A percentile compares a stretch with the other conserved stretches of the same genome.
Conservation (phyloP, 2,797 vertebrate genomes). For the Sebastes dallii region DNA sequence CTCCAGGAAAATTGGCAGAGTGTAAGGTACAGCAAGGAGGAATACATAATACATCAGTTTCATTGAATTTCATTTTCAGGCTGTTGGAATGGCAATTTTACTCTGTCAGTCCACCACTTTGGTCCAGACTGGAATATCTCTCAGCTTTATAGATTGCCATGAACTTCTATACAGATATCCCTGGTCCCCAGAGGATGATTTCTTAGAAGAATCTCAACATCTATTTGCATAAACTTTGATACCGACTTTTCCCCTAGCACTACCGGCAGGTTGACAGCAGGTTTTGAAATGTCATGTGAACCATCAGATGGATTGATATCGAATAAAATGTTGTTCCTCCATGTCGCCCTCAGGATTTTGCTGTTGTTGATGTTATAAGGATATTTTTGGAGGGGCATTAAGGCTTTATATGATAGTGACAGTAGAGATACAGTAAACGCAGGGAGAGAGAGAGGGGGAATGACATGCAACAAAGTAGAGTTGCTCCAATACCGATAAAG, state of each 20-base stretch:
- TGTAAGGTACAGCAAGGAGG: not conserved
- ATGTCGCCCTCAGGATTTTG: not conserved
- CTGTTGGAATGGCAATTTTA: not conserved
- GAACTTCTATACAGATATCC: not conserved
- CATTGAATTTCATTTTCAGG: not conserved
- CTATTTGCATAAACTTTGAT: not conserved
- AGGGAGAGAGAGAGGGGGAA: not conserved
- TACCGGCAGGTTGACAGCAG: not conserved
- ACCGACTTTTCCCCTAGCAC: not conserved
- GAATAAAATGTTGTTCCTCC: not conserved
- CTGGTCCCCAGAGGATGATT: not conserved
- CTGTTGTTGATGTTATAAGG: not conserved
- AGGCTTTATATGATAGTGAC: not conserved
- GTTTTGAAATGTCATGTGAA: not conserved
- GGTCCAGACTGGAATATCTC: not conserved
- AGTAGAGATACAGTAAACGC: not conserved
- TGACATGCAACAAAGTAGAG: not conserved
- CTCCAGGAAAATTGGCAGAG: not conserved
- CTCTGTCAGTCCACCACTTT: not conserved
- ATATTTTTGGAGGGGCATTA: not conserved
- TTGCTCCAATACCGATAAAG: too few species aligned
- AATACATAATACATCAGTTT: not conserved
- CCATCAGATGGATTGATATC: not conserved
- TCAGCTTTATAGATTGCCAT: not conserved
- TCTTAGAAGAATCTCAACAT: not conserved